Conservation (phyloP, 1,140 invertebrate species). For the Medauroidea extradentata region DNA sequence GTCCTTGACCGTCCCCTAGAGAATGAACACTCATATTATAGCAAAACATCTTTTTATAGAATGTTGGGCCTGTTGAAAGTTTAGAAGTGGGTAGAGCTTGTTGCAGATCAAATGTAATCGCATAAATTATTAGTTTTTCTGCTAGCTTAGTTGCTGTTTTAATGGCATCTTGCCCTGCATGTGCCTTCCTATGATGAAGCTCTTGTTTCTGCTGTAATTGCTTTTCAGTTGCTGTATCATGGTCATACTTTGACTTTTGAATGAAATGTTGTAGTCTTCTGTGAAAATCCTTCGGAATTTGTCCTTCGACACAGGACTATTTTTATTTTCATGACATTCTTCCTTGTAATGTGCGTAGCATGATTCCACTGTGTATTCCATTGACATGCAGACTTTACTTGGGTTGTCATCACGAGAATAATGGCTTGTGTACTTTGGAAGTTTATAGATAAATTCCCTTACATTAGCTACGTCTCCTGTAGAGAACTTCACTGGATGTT, state of each 20-base stretch:
- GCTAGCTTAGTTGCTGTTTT: neutral
- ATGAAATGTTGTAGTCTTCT: conserved; percentile 1
- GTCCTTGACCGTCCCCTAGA: conserved; percentile 9
- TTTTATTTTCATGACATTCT: neutral
- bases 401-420: neutral
- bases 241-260: neutral
- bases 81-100: conserved; percentile 12
- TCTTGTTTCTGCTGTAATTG: neutral
- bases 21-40: too few relatives aligned
- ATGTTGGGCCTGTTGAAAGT: conserved; percentile 6
- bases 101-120: conserved; percentile 14
- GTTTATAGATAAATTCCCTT: neutral
- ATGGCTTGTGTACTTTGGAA: conserved; percentile 5
- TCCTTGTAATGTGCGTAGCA: conserved; percentile 1
- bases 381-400: conserved; percentile 7
- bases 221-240: neutral
- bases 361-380: conserved; percentile 9
- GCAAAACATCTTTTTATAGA: conserved; percentile 19
- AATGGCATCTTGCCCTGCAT: neutral
- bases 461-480: neutral
- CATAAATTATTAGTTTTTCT: neutral
- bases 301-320: neutral
- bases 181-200: neutral
- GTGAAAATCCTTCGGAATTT: conserved; percentile 2
- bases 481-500: neutral